Evolutionary conservation across 2,797 vertebrate species (phyloP), one percentile per base, ranked within the genome.

Genomic region (Centropyge bicolor): DNA sequence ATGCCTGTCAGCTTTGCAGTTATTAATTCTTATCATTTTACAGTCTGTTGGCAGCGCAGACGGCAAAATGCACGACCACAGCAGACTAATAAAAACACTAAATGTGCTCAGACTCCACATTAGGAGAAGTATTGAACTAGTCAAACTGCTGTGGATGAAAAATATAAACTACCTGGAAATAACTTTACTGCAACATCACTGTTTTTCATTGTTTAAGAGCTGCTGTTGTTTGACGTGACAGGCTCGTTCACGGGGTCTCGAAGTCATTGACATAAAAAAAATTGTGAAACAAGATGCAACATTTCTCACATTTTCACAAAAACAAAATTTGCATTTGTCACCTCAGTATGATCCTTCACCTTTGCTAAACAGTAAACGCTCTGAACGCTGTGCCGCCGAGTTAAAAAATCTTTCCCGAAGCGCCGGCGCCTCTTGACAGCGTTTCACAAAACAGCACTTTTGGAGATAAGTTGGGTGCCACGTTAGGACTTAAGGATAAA

Each of bases 1-100:
- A 49, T 27, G 71, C 41, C 81, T 78, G 72, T 78, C 80, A 43
- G 63, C 54, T 78, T 72, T 78, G 46, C 71, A 49, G 45, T 69
- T 62, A 62, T 74, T 71, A 56, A 41, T 61, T 80, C 57, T 82
- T 74, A 43, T 69, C 48, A 22, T 55, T 75, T 78, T 72, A 65
- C 76, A 62, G 63, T 59, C 49, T 63, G 64, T 38, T 65, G 43
- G 57, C 71, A 73, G 78, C 74, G 20, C 19, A 78, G 74, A 54
- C 22, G 3, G 36, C 24, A 48, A 52, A 66, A 61, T 55, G 13
- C 41, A 2, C 16, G 24, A 20, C 45, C 40, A 16, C 46, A 40
- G 5, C 8, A 55, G 51, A 54, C 31, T 40, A 64, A 70, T 60
- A 71, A 56, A 78, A 74, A 71, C 20, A 73, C 60, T 51, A 70